Evolutionary conservation across 2,113 vertebrate species (phyloP).

Genomic region (Ancistrus triradiatus): DNA sequence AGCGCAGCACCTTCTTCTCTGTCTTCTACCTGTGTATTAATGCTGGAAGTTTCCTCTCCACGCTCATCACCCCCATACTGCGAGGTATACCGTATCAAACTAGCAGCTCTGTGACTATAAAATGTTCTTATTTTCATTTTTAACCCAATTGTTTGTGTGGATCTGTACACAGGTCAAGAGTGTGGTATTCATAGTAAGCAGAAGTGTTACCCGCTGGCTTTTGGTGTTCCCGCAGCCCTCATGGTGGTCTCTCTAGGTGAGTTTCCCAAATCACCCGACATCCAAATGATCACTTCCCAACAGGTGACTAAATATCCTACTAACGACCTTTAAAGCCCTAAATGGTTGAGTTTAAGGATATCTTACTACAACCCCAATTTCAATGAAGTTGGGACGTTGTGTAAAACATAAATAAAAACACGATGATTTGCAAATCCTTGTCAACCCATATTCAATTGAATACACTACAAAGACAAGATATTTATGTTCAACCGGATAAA

Average conservation of each 20-base stretch:
- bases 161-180: constrained; percentile 68
- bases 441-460: too few species aligned
- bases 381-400: too few species aligned
- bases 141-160: background rate
- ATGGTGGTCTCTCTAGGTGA: constrained; percentile 85
- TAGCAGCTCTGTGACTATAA: background rate
- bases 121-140: background rate
- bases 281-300: too few species aligned
- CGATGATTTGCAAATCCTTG: too few species aligned
- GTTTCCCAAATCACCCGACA: too few species aligned
- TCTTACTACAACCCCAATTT: too few species aligned
- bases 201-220: constrained; percentile 87
- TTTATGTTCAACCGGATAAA: too few species aligned
- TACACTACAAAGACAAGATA: too few species aligned
- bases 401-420: too few species aligned
- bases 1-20: constrained; percentile 88
- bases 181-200: constrained; percentile 81
- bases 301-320: too few species aligned
- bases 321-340: too few species aligned
- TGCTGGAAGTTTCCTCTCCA: constrained; percentile 88
- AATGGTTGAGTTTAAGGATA: too few species aligned
- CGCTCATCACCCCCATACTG: constrained; percentile 85
- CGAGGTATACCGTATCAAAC: constrained; percentile 69
- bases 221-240: constrained; percentile 86
- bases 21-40: constrained; percentile 93